Evolutionary conservation across 2,888 invertebrate genomes (phyloP).

Genomic region (Athripsodes cinereus): DNA sequence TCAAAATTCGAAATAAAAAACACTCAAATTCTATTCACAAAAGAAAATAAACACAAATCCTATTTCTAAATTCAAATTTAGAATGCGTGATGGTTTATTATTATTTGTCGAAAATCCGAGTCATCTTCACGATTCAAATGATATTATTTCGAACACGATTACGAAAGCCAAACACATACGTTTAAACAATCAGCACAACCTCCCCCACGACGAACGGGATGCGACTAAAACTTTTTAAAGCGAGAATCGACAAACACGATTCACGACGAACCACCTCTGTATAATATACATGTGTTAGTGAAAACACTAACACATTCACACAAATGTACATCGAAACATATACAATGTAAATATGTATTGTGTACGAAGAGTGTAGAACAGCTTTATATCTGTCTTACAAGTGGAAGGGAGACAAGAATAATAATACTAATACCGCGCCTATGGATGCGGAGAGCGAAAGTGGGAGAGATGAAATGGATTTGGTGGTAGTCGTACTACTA

Average conservation of each 20-base stretch:
- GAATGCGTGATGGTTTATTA: too few species aligned
- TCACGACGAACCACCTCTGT: constrained; percentile 11
- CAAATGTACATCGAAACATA: constrained; percentile 4
- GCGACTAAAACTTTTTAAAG: constrained; percentile 23
- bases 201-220: constrained; percentile 15
- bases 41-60: too few species aligned
- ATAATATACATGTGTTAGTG: constrained; percentile 7
- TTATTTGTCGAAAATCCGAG: too few species aligned
- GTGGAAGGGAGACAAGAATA: constrained; percentile 13
- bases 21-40: too few species aligned
- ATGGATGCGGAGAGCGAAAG: constrained; percentile 10
- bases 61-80: too few species aligned
- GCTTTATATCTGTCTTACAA: background rate
- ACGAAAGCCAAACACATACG: background rate
- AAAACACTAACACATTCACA: background rate
- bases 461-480: constrained; percentile 6
- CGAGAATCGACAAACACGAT: constrained; percentile 12
- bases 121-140: too few species aligned
- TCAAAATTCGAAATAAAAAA: too few species aligned
- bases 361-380: background rate
- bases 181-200: background rate
- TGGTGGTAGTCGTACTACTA: too few species aligned
- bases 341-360: constrained; percentile 1
- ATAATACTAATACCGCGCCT: constrained; percentile 9
- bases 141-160: too few species aligned